Evolutionary conservation across 2,113 vertebrate genomes (phyloP).

Genomic region (Tragelaphus scriptus): DNA sequence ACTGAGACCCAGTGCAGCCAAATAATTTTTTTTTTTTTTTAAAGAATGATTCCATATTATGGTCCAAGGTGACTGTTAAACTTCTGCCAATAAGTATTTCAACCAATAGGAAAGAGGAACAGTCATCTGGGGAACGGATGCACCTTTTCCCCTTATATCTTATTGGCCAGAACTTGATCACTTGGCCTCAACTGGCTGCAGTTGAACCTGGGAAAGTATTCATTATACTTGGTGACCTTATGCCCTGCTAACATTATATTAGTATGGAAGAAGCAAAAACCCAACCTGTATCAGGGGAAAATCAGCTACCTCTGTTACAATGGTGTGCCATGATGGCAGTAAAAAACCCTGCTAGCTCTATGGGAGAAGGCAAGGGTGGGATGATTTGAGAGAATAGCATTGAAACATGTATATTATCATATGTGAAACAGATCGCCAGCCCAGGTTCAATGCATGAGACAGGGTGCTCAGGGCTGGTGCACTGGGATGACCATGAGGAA

Average conservation of each 20-base stretch:
- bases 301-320: background rate
- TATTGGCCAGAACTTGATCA: background rate
- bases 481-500: no score
- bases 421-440: no score
- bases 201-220: background rate
- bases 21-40: no score
- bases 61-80: background rate
- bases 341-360: background rate
- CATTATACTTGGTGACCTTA: background rate
- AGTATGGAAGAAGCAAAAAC: background rate
- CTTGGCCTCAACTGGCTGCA: background rate
- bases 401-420: no score
- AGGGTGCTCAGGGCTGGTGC: no score
- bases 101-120: background rate
- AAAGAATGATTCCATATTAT: background rate
- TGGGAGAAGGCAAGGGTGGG: no score
- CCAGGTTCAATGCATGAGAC: no score
- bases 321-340: background rate
- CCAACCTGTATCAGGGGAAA: background rate
- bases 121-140: background rate
- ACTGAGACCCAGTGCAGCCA: no score
- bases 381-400: no score
- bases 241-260: background rate
- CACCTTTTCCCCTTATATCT: background rate
- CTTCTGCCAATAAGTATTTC: background rate